Evolutionary conservation across 2,113 vertebrate species (phyloP), one percentile per base, ranked within the genome.

Genomic region (Apistogramma diplotaenia): DNA sequence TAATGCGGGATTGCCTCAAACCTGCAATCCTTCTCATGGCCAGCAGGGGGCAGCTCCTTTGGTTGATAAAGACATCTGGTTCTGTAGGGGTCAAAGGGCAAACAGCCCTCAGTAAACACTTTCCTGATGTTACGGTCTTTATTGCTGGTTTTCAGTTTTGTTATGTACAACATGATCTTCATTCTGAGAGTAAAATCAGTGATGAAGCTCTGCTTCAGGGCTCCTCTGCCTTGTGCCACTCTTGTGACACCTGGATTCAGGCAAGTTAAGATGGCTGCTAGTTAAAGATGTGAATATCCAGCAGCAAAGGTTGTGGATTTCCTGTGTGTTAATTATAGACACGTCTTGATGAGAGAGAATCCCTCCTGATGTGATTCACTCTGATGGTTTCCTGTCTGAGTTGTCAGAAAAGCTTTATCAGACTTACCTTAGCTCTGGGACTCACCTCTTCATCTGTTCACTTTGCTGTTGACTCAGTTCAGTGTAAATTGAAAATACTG

Each of bases 401-500:
- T 2, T 59, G 43, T 62, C 67, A 79, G 83, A 11, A 15, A 55
- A 55, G 21, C 19, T 46, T 60, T 56, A 55, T 6, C 46, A 6
- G 37, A 51, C 62, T 29, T 55, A 53, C 11, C 25, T 9, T 29
- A 15, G 23, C 40, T 73, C 62, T 31, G 59, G 51, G 70, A 59
- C 43, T 35, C 74, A 55, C 49, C 58, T 58, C 53, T 43, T 59
- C 16, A 59, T 29, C 31, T 46, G n/a, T 77, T 80, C 77, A 72
- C 51, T 76, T 62, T 25, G 61, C 21, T 49, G 21, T 65, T 59
- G 33, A 84, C 19, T 83, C 31, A 59, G 25, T 77, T 65, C 35
- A 40, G 53, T 46, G 15, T 57, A 83, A 79, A 67, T 83, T 80
- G 65, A 74, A 81, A 84, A 70, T 11, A 56, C 54, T 25, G 43